Evolutionary conservation across 2,888 invertebrate species (phyloP).

Genomic region (Embidobia sp.): DNA sequence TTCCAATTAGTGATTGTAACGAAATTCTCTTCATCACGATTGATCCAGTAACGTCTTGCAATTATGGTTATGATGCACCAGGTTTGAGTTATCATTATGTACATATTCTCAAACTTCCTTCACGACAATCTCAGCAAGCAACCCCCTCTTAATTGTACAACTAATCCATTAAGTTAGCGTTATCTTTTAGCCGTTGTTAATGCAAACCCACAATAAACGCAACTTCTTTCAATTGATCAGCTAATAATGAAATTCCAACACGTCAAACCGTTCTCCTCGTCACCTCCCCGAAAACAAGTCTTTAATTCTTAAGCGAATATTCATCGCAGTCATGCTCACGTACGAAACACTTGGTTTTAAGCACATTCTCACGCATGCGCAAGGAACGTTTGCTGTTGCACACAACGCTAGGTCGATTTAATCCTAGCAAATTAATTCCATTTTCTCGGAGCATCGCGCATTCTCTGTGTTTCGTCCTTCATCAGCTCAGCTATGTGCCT

Average conservation of each 20-base stretch:
- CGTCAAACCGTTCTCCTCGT: constrained; percentile 13
- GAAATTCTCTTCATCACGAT: too few relatives aligned
- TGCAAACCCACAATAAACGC: too few relatives aligned
- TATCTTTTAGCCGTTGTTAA: too few relatives aligned
- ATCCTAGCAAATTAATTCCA: constrained; percentile 81
- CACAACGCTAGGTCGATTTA: constrained; percentile 78
- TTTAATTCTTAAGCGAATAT: constrained; percentile 39
- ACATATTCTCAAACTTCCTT: too few relatives aligned
- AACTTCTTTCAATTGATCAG: constrained; percentile 13
- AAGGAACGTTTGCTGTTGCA: constrained; percentile 74
- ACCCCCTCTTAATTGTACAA: too few relatives aligned
- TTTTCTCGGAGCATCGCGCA: constrained; percentile 80
- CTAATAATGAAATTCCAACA: constrained; percentile 5
- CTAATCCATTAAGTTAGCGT: too few relatives aligned
- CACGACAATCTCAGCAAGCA: too few relatives aligned
- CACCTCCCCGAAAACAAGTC: constrained; percentile 21
- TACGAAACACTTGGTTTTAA: constrained; percentile 12
- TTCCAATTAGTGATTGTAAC: too few relatives aligned
- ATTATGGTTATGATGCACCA: too few relatives aligned
- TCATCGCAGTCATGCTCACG: constrained; percentile 30
- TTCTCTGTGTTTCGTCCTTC: constrained; percentile 81
- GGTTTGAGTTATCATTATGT: too few relatives aligned
- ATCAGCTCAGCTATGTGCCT: constrained; percentile 76
- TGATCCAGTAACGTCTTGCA: too few relatives aligned
- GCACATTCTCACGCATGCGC: constrained; percentile 70